These are phyloP conservation scores for Saguinus midas DNA, from an alignment of 2,113 vertebrate species.

Conservation along the genomic window DNA sequence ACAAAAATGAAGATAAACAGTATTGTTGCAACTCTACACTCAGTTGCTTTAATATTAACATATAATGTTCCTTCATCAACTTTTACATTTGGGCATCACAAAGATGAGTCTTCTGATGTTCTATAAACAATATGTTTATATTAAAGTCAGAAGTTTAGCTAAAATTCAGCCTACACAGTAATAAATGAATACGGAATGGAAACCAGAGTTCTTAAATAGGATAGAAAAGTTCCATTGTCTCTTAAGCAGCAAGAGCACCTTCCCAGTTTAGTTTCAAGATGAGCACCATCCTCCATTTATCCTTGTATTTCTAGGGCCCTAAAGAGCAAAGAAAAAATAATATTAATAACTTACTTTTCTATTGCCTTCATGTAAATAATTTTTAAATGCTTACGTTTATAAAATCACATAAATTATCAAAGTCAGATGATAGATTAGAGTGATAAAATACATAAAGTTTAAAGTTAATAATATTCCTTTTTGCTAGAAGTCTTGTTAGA, in stretches of 20 bases:
- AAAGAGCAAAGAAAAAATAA: conserved; percentile 20
- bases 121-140: conserved; percentile 5
- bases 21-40: not conserved
- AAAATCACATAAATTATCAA: not conserved
- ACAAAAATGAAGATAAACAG: not conserved
- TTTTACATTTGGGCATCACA: not conserved
- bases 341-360: conserved; percentile 30
- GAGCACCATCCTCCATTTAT: not conserved
- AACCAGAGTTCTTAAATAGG: not conserved
- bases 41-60: conserved; percentile 14
- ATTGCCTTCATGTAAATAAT: not conserved
- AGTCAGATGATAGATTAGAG: not conserved
- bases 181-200: not conserved
- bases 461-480: conserved; percentile 30
- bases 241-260: not conserved
- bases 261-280: not conserved
- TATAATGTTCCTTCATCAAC: not conserved
- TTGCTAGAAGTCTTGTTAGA: not conserved
- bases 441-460: conserved; percentile 15
- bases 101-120: not conserved
- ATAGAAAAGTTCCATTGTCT: not conserved
- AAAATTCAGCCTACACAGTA: not conserved
- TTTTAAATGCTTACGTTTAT: not conserved
- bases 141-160: conserved; percentile 5
- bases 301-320: not conserved